phyloP scores from a whole-genome alignment of 2,888 invertebrate genomes.

The Oeneis ivallda region DNA sequence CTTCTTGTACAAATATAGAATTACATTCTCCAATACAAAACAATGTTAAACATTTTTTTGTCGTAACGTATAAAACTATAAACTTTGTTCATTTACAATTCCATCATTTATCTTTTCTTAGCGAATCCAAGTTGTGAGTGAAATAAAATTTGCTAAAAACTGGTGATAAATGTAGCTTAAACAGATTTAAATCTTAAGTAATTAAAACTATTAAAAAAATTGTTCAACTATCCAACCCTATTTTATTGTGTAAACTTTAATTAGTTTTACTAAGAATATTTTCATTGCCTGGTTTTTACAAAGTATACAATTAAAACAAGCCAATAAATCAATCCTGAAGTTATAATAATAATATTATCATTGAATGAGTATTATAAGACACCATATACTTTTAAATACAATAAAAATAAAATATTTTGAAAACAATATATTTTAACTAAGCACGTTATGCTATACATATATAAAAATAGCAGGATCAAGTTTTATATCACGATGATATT shows the following conservation, averaged over 20 bases:
- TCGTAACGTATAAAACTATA: constrained; percentile 42
- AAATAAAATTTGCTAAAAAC: constrained; percentile 12
- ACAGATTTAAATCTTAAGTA: background rate
- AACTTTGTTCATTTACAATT: constrained; percentile 33
- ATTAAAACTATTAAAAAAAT: too few species aligned
- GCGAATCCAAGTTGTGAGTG: constrained; percentile 20
- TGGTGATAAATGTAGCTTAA: background rate
- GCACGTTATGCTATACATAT: constrained; percentile 47
- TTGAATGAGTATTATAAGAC: background rate
- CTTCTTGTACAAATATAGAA: constrained; percentile 56
- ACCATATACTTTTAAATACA: background rate
- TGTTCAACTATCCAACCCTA: background rate
- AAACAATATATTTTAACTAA: constrained; percentile 19
- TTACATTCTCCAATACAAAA: constrained; percentile 48
- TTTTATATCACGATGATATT: constrained; percentile 58
- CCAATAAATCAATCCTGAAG: too few species aligned
- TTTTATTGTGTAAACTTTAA: too few species aligned
- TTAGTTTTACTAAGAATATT: too few species aligned
- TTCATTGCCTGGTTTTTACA: too few species aligned
- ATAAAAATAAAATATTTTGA: background rate
- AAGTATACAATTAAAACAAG: too few species aligned
- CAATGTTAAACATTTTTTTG: constrained; percentile 39
- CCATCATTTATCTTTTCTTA: constrained; percentile 30
- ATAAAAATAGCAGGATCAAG: constrained; percentile 67
- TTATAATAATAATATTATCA: too few species aligned